Evolutionary conservation across 2,797 vertebrate species (phyloP), one percentile per base, ranked within the genome.

Genomic region (Hafferia zeledoni): DNA sequence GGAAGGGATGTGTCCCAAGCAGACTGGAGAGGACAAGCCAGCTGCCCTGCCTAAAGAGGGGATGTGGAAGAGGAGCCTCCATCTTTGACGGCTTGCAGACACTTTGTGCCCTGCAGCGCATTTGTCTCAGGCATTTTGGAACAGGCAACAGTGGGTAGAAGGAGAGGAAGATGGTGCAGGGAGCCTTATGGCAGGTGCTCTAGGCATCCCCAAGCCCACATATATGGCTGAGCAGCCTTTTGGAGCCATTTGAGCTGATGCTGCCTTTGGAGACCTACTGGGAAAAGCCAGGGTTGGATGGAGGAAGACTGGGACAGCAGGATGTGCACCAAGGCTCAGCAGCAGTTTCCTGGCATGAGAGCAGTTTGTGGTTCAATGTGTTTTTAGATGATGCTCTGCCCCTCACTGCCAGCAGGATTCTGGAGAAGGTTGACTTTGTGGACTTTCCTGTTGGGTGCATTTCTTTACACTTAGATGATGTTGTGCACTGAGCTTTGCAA

Each of bases 351-450:
- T 70, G 52, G 23, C 12, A 3, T 0, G 13, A 83, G 57, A 50
- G 19, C 31, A 9, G 11, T 46, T 53, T 61, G 30, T 50, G 30
- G 18, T 59, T 68, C 75, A 17, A 0, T 0, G 0, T 8, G 24
- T 3, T 46, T 93, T 61, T 35, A 30, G 47, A 13, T 35, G 47
- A 31, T 83, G 71, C 79, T 79, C 31, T 65, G 5, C 55, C 74
- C 35, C 47, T 64, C 0, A 1, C 33, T 41, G n/a, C 37, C 75
- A 46, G 47, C 10, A 16, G 68, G 46, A 33, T 56, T 57, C 23
- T 30, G 56, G 39, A 24, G 39, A 17, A 47, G 47, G 11, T 20
- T 57, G 67, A 17, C 69, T 79, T 59, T 22, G 59, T 46, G 49
- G 55, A 11, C 7, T 68, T 44, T 11, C 23, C 30, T 1, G 2